Percentiles rank a stretch among this genome's conserved stretches.
Evolutionary conservation across 1,140 invertebrate species (phyloP).

Genomic region (Camponotus floridanus): DNA sequence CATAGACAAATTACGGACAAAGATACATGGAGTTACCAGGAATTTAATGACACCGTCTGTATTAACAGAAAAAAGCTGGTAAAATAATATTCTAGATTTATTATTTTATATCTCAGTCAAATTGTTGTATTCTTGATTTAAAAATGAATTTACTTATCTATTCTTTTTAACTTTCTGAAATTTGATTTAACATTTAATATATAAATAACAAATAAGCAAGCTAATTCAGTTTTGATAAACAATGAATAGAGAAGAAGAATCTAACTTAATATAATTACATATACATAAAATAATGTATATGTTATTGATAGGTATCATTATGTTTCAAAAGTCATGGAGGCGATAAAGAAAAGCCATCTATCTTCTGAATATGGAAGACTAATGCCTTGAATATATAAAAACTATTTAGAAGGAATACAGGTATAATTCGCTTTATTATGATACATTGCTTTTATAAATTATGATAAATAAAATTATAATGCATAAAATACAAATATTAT

Average conservation of each 20-base stretch:
- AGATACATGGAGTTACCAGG: slow-evolving; percentile 90
- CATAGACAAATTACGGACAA: slow-evolving; percentile 89
- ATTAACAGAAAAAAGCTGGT: slow-evolving; percentile 91
- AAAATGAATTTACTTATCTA: neutral
- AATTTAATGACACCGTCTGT: slow-evolving; percentile 89
- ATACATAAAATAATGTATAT: slow-evolving; percentile 14
- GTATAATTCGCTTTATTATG: neutral
- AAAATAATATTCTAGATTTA: slow-evolving; percentile 63
- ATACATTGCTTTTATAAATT: slow-evolving; percentile 28
- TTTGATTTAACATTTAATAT: neutral
- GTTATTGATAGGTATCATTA: slow-evolving; percentile 89
- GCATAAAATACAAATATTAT: slow-evolving; percentile 30
- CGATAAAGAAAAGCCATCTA: slow-evolving; percentile 93
- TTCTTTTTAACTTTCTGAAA: neutral
- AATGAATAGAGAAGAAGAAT: too few relatives aligned
- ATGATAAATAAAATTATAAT: slow-evolving; percentile 32
- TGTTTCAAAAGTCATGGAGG: slow-evolving; percentile 93
- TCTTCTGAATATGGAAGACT: slow-evolving; percentile 94
- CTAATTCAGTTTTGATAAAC: neutral
- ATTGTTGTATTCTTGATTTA: neutral
- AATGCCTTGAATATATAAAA: slow-evolving; percentile 86
- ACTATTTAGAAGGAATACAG: neutral
- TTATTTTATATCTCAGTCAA: neutral
- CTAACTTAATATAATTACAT: too few relatives aligned
- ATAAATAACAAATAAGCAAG: neutral